Evolutionary conservation across 1,140 invertebrate species (phyloP), one percentile per base, ranked within the genome.

Genomic region (Heliconius eleuchia): DNA sequence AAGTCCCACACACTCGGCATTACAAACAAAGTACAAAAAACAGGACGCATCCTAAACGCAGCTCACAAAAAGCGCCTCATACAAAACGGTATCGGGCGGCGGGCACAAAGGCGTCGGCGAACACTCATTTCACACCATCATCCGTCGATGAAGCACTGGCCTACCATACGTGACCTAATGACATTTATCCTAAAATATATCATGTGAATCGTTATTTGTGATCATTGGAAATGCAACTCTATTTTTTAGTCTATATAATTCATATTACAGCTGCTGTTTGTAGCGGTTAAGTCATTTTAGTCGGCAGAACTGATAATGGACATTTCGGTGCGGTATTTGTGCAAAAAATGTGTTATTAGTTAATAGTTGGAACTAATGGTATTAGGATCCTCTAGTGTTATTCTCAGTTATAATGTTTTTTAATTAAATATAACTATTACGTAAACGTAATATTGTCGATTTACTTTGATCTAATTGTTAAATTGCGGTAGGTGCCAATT

Each of bases 1-100:
- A 92, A 89, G 91, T 94, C 90, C 90, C 88, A 89, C 91, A 92
- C 91, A 91, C 88, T 92, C 87, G 91, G 87, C 86, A 92, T 92
- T 92, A 93, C 88, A 93, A 92, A 92, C 88, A 93, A 86, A 74
- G 78, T 50, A 91, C 86, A 94, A 92, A 92, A 92, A 94, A 92
- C 80, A 85, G 86, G 86, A 86, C 84, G 87, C 86, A 87, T 91
- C 91, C 89, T 92, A 92, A 92, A 92, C 89, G 91, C 83, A 81
- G 57, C 74, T 70, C 78, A 92, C 86, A 92, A 93, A 92, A 93
- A 92, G 80, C 84, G 78, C 80, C 84, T 85, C 81, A 81, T 77
- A 88, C 87, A 88, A 86, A 94, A 92, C 91, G 90, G 91, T 92
- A 92, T 83, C 86, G 79, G 83, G 80, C 92, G 91, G 92, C 90